phyloP scores from a whole-genome alignment of 2,888 invertebrate species.

The Loripinus fragilis region DNA sequence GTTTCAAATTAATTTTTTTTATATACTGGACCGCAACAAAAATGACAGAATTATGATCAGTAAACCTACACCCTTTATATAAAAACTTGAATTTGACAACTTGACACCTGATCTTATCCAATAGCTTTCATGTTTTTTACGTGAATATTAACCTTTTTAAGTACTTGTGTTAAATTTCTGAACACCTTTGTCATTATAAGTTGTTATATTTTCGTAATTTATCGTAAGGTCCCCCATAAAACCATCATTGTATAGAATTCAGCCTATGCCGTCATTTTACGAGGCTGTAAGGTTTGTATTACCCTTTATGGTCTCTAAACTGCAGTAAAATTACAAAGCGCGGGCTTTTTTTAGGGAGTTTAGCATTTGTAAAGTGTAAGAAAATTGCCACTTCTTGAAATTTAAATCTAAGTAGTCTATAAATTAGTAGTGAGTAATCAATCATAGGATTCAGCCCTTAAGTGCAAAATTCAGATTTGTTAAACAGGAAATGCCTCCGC shows the following conservation, averaged over 20 bases:
- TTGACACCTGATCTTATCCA: constrained; percentile 54
- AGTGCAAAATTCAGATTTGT: too few species aligned
- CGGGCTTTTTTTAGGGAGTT: not conserved
- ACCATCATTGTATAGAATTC: constrained; percentile 12
- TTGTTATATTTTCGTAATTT: constrained; percentile 4
- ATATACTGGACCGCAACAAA: too few species aligned
- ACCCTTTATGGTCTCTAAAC: not conserved
- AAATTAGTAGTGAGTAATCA: constrained; percentile 7
- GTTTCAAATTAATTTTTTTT: too few species aligned
- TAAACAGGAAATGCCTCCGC: too few species aligned
- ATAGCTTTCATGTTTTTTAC: constrained; percentile 44
- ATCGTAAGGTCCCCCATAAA: constrained; percentile 6
- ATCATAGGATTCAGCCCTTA: not conserved
- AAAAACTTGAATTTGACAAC: constrained; percentile 31
- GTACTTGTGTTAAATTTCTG: constrained; percentile 15
- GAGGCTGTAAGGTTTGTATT: not conserved
- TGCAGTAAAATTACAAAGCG: not conserved
- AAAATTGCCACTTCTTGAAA: constrained; percentile 5
- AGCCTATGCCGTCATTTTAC: not conserved
- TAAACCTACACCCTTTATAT: not conserved
- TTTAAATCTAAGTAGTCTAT: not conserved
- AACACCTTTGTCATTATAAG: constrained; percentile 5
- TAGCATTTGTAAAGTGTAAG: not conserved
- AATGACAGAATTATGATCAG: not conserved
- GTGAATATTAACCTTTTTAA: constrained; percentile 16